Base-by-base conservation (phyloP, 2,888 invertebrate genomes). In the Sarcophaga caerulescens region DNA sequence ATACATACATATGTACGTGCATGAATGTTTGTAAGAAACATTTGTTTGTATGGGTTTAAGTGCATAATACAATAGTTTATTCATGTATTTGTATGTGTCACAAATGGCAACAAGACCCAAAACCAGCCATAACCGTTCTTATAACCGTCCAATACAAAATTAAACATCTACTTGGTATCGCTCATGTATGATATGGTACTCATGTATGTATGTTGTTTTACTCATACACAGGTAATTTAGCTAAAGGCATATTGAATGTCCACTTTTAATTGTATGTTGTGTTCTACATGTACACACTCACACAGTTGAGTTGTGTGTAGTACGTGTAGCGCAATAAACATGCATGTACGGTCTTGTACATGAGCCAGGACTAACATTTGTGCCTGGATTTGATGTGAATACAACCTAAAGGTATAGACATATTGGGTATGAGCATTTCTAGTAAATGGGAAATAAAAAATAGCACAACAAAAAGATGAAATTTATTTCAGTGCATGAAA, bases 351-450 rank as follows among this genome's bases (percentile, higher is more conserved):
- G 57, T 60, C 14, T 25, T 35, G n/a, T 75, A 44, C 68, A 23
- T 62, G 60, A 35, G 23, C 69, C 35, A 5, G 3, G 35, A 23
- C 6, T n/a, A 44, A 57, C 25, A 68, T 17, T 35, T 62, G 57
- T 63, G 57, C 74, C n/a, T 83, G 77, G 63, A 78, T 70, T 74
- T 74, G 59, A 78, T 70, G 62, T 65, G 74, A 75, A 70, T 84
- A 75, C 75, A 52, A 62, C 86, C 86, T 84, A 60, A 84, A 84
- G 86, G 84, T 81, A 78, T 66, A 86, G 86, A 86, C 86, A 79
- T 86, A 75, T 84, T 78, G 21, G 65, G 69, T 81, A 78, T 62
- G 81, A 59, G 81, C 74, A 80, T 35, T 35, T 85, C 78, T 66
- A 66, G 70, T 84, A 81, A 75, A 81, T 66, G 70, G 68, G 75